phyloP scores from a whole-genome alignment of 2,888 invertebrate species.

The Pristionchus fissidentatus region DNA sequence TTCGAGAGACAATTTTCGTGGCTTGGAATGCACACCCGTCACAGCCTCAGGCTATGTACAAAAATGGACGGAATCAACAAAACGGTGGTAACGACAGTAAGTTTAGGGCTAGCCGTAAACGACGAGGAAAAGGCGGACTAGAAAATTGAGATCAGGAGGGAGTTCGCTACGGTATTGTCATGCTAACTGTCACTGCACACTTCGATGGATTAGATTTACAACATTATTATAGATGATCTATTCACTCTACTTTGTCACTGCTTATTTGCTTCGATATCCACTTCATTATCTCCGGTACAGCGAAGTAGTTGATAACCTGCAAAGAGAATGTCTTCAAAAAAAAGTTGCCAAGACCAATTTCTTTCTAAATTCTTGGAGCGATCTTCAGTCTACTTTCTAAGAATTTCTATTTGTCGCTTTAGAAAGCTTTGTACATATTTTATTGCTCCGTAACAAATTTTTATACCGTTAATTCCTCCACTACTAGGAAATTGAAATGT shows the following conservation, averaged over 20 bases:
- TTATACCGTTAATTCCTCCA: no score
- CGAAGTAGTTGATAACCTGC: conserved; percentile 24
- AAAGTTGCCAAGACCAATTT: no score
- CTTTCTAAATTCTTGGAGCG: no score
- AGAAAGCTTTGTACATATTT: no score
- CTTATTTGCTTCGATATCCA: conserved; percentile 4
- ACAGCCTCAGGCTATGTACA: conserved; percentile 17
- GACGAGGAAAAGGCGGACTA: background rate
- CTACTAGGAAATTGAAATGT: no score
- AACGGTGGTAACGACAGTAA: background rate
- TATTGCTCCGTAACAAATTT: no score
- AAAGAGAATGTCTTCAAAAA: no score
- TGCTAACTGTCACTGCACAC: background rate
- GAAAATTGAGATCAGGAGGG: background rate
- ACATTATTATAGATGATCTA: background rate
- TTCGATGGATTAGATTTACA: background rate
- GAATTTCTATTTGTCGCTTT: no score
- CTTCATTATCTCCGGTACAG: background rate
- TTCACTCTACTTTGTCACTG: background rate
- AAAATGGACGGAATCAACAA: background rate
- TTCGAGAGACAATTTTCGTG: background rate
- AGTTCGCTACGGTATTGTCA: background rate
- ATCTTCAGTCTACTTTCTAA: no score
- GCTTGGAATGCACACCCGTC: background rate
- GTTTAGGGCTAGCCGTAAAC: conserved; percentile 25